Evolutionary conservation across 2,113 vertebrate species (phyloP).

Genomic region (Pleuronectes platessa): DNA sequence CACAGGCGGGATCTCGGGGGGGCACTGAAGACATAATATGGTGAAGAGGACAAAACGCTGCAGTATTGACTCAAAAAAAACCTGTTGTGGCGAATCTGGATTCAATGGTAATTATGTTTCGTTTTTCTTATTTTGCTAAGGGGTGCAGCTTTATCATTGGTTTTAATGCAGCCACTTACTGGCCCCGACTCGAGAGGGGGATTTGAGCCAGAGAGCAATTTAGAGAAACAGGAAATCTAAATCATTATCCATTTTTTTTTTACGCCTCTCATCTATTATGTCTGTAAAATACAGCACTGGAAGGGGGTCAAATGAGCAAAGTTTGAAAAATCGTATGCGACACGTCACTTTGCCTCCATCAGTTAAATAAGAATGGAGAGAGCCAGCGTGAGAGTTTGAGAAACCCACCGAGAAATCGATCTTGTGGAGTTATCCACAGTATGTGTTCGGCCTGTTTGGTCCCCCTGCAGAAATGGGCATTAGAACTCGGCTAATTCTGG

Average conservation of each 20-base stretch:
- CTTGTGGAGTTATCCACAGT: slow-evolving; percentile 66
- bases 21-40: slow-evolving; percentile 14
- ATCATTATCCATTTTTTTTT: slow-evolving; percentile 52
- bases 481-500: slow-evolving; percentile 71
- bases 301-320: slow-evolving; percentile 61
- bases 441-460: slow-evolving; percentile 66
- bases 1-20: slow-evolving; percentile 1
- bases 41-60: slow-evolving; percentile 21
- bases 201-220: slow-evolving; percentile 58
- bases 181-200: slow-evolving; percentile 20
- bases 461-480: slow-evolving; percentile 65
- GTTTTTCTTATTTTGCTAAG: slow-evolving; percentile 27
- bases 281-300: slow-evolving; percentile 53
- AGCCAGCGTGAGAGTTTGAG: slow-evolving; percentile 59
- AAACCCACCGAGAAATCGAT: slow-evolving; percentile 68
- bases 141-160: slow-evolving; percentile 31
- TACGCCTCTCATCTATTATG: slow-evolving; percentile 60
- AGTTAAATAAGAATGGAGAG: slow-evolving; percentile 59
- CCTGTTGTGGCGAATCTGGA: slow-evolving; percentile 44
- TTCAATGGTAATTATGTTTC: slow-evolving; percentile 48
- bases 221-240: slow-evolving; percentile 60
- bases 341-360: slow-evolving; percentile 62
- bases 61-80: slow-evolving; percentile 47
- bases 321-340: slow-evolving; percentile 57
- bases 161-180: slow-evolving; percentile 34